Conservation (phyloP, 2,888 invertebrate species). For the Brenthis ino region DNA sequence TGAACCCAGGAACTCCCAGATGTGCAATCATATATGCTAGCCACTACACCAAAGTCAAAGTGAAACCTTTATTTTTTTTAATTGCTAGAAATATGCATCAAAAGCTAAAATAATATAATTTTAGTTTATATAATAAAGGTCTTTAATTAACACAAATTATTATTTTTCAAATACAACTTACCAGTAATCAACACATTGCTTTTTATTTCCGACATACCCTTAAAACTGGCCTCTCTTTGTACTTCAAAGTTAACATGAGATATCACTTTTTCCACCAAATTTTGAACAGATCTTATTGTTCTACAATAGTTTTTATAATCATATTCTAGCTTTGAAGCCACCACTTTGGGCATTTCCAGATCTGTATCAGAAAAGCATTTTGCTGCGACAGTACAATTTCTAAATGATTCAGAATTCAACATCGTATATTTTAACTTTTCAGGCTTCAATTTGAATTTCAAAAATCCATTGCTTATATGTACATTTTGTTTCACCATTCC, state of each 20-base stretch:
- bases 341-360: constrained; percentile 53
- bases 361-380: constrained; percentile 62
- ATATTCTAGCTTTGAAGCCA: constrained; percentile 59
- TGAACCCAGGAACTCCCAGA: too few species aligned
- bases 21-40: too few species aligned
- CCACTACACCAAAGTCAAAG: too few species aligned
- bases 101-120: constrained; percentile 3
- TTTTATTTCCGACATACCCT: constrained; percentile 69
- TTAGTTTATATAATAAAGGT: neutral
- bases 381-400: constrained; percentile 73
- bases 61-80: too few species aligned
- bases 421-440: constrained; percentile 73
- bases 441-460: constrained; percentile 73
- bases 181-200: constrained; percentile 74
- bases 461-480: constrained; percentile 60
- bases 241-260: constrained; percentile 70
- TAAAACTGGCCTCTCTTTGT: constrained; percentile 68
- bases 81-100: too few species aligned
- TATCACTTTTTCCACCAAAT: constrained; percentile 59
- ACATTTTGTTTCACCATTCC: constrained; percentile 72
- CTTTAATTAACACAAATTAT: neutral
- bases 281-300: constrained; percentile 77
- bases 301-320: constrained; percentile 73
- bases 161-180: constrained; percentile 45
- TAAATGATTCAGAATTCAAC: constrained; percentile 76